phyloP scores from a whole-genome alignment of 2,888 invertebrate species.

The Diplazon laetatorius region DNA sequence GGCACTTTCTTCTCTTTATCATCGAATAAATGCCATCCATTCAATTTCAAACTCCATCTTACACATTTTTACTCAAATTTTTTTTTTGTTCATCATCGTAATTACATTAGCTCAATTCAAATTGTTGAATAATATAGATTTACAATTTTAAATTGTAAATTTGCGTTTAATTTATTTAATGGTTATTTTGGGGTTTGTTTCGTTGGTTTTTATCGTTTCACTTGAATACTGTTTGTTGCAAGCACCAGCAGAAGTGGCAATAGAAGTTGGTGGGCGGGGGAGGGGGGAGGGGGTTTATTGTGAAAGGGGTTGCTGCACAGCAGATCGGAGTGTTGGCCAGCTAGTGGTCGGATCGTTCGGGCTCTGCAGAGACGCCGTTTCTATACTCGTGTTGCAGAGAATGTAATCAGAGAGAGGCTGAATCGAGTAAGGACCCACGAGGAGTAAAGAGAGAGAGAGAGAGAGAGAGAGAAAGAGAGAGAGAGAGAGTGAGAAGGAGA shows the following conservation, averaged over 20 bases:
- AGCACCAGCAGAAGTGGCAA: slow-evolving; percentile 2
- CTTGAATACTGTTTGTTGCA: not conserved
- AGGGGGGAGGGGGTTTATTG: not conserved
- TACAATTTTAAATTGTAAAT: too few species aligned
- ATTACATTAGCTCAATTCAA: too few species aligned
- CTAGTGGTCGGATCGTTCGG: slow-evolving; percentile 35
- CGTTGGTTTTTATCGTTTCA: not conserved
- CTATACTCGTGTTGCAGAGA: slow-evolving; percentile 32
- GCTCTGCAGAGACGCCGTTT: slow-evolving; percentile 3
- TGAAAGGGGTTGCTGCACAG: slow-evolving; percentile 43
- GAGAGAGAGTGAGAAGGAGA: slow-evolving; percentile 3
- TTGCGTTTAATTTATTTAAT: too few species aligned
- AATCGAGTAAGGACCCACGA: slow-evolving; percentile 30
- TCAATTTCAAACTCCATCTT: too few species aligned
- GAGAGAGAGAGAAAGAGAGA: slow-evolving; percentile 11
- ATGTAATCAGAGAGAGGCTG: slow-evolving; percentile 17
- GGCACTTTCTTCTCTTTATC: not conserved
- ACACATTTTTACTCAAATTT: too few species aligned
- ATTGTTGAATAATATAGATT: too few species aligned
- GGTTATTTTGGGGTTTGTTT: too few species aligned
- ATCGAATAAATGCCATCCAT: too few species aligned
- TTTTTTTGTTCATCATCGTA: too few species aligned
- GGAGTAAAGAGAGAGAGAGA: slow-evolving; percentile 10
- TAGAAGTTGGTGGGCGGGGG: slow-evolving; percentile 19
- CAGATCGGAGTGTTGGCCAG: slow-evolving; percentile 10